Evolutionary conservation across 2,797 vertebrate species (phyloP), one percentile per base, ranked within the genome.

Genomic region (Oceanodroma leucorhoa): DNA sequence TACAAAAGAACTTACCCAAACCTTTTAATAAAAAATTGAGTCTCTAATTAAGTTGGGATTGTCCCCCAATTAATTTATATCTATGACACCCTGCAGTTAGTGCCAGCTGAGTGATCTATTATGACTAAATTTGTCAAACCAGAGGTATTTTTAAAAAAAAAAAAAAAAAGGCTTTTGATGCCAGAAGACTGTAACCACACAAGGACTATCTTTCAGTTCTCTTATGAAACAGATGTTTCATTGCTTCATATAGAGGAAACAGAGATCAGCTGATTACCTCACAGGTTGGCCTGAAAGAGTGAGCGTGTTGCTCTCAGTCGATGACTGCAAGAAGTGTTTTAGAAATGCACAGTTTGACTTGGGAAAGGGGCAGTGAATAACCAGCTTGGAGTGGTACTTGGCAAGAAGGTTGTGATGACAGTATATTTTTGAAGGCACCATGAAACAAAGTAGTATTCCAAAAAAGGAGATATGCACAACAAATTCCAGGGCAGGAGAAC

Each of bases 401-500:
- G 88, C 83, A 84, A 54, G 78, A 57, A 94, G 67, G 27, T n/a
- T 89, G 64, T 54, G 53, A 80, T 82, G 81, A 71, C 73, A 87
- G 50, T 26, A 3, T 87, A 50, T 70, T 96, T 96, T 87, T 94
- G 70, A 94, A 94, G 83, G 73, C 67, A 43, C 48, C 0, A 0
- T 79, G 88, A 96, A 94, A 91, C 67, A 90, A 83, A 79, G 45
- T 77, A 77, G 57, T 45, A 66, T 70, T 96, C 83, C 27, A 43
- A 50, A 93, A 95, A 90, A 87, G 51, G 61, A 94, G 70, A 82
- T 66, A 87, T 4, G 66, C 57, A 84, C 67, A 92, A 84, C 36
- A 94, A 94, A 93, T 94, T 91, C 78, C 88, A 94, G 53, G 38
- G 70, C 60, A 93, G 77, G 46, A 76, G 58, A 96, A 89, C 80